Conservation (phyloP, 2,888 invertebrate species). For the Drosophila greeni region DNA sequence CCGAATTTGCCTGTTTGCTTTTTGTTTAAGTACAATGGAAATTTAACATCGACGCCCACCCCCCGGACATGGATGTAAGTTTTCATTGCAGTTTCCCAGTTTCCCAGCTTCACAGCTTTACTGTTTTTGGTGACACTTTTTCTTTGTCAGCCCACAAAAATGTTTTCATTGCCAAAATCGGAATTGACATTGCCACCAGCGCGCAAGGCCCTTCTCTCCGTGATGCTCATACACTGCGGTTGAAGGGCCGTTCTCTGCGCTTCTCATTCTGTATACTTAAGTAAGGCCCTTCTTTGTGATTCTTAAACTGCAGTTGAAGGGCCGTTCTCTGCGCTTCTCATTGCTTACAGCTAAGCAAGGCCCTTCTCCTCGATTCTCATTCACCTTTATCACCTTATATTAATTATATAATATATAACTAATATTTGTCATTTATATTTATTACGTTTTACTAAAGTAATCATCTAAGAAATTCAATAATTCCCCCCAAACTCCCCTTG, state of each 20-base stretch:
- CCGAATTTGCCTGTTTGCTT: conserved; percentile 10
- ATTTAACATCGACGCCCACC: conserved; percentile 4
- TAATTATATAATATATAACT: background rate
- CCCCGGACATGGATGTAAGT: conserved; percentile 43
- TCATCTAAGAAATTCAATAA: background rate
- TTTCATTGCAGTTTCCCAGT: conserved; percentile 50
- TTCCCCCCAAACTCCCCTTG: background rate
- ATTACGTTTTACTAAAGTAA: background rate
- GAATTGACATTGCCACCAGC: conserved; percentile 52
- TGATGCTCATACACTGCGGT: too few species aligned
- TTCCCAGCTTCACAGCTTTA: conserved; percentile 31
- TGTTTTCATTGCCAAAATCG: conserved; percentile 58
- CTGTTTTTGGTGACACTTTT: conserved; percentile 45
- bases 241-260: too few species aligned
- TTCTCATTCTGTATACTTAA: too few species aligned
- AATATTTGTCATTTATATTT: background rate
- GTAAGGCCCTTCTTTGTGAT: too few species aligned
- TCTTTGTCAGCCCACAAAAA: conserved; percentile 55
- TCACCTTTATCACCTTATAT: too few species aligned
- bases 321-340: too few species aligned
- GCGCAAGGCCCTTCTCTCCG: too few species aligned
- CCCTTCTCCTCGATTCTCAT: too few species aligned
- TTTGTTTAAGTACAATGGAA: conserved; percentile 34
- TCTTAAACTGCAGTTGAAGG: too few species aligned
- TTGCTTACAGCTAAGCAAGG: too few species aligned